Percentiles rank a stretch among this genome's conserved stretches.
phyloP scores from a whole-genome alignment of 1,140 invertebrate genomes.

The Cydia strobilella region DNA sequence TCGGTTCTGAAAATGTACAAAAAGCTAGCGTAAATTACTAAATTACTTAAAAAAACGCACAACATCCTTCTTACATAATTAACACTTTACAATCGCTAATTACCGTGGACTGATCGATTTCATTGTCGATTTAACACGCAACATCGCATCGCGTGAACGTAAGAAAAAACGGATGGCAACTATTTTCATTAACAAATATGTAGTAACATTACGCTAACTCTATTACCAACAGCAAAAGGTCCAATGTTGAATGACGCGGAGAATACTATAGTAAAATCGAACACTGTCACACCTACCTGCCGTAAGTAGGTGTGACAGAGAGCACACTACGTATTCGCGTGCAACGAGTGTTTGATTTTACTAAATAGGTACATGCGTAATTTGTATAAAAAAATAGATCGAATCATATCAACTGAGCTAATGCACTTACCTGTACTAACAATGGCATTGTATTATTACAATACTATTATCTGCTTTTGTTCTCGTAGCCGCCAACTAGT shows the following conservation, averaged over 20 bases:
- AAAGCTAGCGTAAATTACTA: not conserved
- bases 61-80: not conserved
- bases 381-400: too few species aligned
- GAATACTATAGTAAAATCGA: too few species aligned
- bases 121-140: constrained; percentile 22
- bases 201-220: not conserved
- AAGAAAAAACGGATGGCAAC: not conserved
- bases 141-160: not conserved
- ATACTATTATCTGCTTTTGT: too few species aligned
- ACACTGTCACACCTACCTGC: too few species aligned
- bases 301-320: too few species aligned
- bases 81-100: not conserved
- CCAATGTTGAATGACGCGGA: not conserved
- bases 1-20: constrained; percentile 61
- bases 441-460: too few species aligned
- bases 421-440: too few species aligned
- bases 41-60: not conserved
- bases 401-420: too few species aligned
- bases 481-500: too few species aligned
- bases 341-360: too few species aligned
- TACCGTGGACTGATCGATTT: constrained; percentile 15
- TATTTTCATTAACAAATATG: not conserved
- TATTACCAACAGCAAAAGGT: not conserved
- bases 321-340: too few species aligned
- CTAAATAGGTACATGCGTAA: too few species aligned